Conservation (phyloP, 1,140 invertebrate genomes). For the Gonatopus flavifemur region DNA sequence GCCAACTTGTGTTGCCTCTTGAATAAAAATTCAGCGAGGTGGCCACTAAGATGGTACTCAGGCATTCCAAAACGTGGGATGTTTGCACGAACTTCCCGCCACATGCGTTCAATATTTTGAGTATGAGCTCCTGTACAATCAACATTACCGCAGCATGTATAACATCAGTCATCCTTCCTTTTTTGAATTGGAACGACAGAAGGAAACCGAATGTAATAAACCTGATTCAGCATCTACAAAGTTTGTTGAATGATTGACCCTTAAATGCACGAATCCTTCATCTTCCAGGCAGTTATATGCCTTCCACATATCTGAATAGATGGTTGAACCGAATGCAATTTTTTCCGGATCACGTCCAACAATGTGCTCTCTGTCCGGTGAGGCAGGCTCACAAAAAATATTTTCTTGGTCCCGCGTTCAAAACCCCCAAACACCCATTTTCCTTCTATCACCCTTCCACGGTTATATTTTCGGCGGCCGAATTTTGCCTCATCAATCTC, state of each 20-base stretch:
- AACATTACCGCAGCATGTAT: background rate
- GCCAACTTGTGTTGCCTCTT: background rate
- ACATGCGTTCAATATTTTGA: conserved; percentile 15
- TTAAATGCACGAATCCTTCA: conserved; percentile 20
- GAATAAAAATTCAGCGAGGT: conserved; percentile 1
- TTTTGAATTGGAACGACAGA: background rate
- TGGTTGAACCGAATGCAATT: conserved; percentile 26
- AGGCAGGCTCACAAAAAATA: conserved; percentile 18
- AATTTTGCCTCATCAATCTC: conserved; percentile 35
- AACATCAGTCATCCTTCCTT: background rate
- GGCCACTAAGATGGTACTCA: no score
- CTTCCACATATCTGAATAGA: conserved; percentile 29
- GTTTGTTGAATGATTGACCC: conserved; percentile 23
- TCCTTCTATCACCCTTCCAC: conserved; percentile 24
- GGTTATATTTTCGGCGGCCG: conserved; percentile 31
- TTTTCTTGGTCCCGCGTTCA: conserved; percentile 13
- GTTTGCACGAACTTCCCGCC: background rate
- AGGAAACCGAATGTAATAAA: background rate
- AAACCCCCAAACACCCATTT: conserved; percentile 50
- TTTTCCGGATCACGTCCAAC: conserved; percentile 13
- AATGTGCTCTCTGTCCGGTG: conserved; percentile 15
- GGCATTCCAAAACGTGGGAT: no score
- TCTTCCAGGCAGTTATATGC: conserved; percentile 17
- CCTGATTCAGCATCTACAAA: conserved; percentile 26
- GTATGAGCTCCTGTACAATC: background rate